These are phyloP conservation scores for Antechinus stuartii DNA, from an alignment of 2,113 vertebrate genomes.

Conservation along the genomic window DNA sequence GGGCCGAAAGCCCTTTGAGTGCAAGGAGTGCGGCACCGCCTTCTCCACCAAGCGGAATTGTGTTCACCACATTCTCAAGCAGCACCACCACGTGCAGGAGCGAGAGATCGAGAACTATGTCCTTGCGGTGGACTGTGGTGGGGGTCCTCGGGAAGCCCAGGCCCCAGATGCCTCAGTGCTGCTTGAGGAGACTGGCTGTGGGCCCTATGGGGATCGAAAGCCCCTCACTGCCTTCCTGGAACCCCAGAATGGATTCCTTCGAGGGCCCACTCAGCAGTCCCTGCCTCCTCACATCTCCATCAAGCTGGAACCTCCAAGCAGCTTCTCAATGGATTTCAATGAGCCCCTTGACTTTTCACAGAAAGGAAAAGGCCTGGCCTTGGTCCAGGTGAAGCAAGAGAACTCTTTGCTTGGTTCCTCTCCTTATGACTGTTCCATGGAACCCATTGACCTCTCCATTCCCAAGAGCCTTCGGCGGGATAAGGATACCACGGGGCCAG, in stretches of 20 bases:
- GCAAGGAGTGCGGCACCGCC: constrained; percentile 92
- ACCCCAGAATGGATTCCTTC: constrained; percentile 81
- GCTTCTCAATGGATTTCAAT: constrained; percentile 87
- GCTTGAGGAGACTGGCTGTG: constrained; percentile 79
- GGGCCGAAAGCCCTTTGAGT: constrained; percentile 94
- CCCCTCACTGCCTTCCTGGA: constrained; percentile 82
- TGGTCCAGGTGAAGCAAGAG: constrained; percentile 91
- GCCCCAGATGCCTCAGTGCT: constrained; percentile 22
- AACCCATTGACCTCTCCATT: constrained; percentile 97
- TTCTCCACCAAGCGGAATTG: constrained; percentile 97
- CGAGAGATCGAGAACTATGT: constrained; percentile 94
- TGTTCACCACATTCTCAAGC: constrained; percentile 96
- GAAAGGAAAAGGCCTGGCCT: constrained; percentile 84
- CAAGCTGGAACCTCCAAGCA: constrained; percentile 88
- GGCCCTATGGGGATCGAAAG: constrained; percentile 80
- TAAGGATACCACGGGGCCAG: constrained; percentile 71
- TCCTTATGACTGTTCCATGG: constrained; percentile 86
- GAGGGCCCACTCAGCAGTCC: not conserved
- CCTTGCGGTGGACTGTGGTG: constrained; percentile 82
- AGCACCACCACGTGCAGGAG: constrained; percentile 95
- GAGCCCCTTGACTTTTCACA: constrained; percentile 97
- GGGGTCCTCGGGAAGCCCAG: constrained; percentile 74
- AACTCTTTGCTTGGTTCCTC: constrained; percentile 77
- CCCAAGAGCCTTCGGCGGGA: constrained; percentile 88
- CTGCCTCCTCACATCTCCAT: constrained; percentile 79